phyloP scores from a whole-genome alignment of 2,797 vertebrate species.

The Sebastes miniatus region DNA sequence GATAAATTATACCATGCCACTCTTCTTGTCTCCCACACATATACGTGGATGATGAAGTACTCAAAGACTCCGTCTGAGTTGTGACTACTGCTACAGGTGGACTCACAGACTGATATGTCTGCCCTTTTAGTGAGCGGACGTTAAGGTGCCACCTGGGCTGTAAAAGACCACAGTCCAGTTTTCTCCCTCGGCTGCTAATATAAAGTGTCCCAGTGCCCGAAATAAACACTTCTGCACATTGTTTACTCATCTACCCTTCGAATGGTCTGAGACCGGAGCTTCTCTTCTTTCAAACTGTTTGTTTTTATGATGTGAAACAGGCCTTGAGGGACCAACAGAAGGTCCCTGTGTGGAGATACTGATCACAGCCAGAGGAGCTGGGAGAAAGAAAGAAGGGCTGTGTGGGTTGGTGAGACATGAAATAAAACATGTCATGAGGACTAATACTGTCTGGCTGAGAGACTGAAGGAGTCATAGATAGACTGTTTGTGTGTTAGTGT shows the following conservation, averaged over 20 bases:
- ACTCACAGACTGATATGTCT: neutral
- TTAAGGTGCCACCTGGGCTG: conserved; percentile 26
- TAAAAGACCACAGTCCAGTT: conserved; percentile 11
- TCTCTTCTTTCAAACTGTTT: conserved; percentile 66
- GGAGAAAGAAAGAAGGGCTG: conserved; percentile 41
- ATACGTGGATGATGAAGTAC: neutral
- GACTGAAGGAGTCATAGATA: conserved; percentile 28
- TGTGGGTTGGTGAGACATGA: conserved; percentile 59
- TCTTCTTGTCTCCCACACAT: neutral
- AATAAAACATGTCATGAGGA: conserved; percentile 62
- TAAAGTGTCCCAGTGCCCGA: conserved; percentile 26
- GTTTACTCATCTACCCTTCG: conserved; percentile 56
- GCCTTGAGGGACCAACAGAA: conserved; percentile 63
- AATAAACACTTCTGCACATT: conserved; percentile 61
- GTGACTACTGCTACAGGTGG: neutral
- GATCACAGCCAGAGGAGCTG: conserved; percentile 56
- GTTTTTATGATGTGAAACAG: conserved; percentile 69
- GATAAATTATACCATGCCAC: neutral
- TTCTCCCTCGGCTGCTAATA: conserved; percentile 32
- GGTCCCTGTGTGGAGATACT: conserved; percentile 62
- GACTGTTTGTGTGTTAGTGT: conserved; percentile 2
- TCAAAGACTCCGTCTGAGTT: neutral
- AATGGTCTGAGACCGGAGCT: conserved; percentile 26
- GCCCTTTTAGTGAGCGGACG: neutral
- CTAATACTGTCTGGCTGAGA: conserved; percentile 34